phyloP scores from a whole-genome alignment of 2,113 vertebrate species.

The Phyllostomus discolor region DNA sequence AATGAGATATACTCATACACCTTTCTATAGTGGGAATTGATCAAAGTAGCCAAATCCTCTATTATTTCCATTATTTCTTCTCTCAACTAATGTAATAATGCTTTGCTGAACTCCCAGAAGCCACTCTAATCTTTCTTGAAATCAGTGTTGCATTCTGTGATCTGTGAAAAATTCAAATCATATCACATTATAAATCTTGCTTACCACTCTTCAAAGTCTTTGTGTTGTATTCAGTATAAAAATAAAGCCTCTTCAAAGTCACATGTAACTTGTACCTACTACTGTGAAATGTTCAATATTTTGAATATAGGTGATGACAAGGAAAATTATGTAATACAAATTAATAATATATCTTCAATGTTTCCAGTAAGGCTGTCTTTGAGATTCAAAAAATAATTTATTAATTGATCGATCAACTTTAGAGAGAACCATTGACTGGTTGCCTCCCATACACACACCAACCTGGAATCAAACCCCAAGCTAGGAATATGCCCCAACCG shows the following conservation, averaged over 20 bases:
- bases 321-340: background rate
- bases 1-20: background rate
- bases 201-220: background rate
- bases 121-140: background rate
- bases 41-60: background rate
- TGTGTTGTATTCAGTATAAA: background rate
- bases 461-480: too few relatives aligned
- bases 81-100: background rate
- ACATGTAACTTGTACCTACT: background rate
- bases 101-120: background rate
- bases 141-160: background rate
- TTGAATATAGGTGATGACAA: background rate
- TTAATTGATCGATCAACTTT: too few relatives aligned
- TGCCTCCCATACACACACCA: too few relatives aligned
- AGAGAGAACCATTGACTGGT: too few relatives aligned
- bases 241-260: background rate
- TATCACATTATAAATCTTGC: background rate
- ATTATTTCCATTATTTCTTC: background rate
- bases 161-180: background rate
- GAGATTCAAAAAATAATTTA: background rate
- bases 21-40: background rate
- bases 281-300: background rate
- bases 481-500: too few relatives aligned
- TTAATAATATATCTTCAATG: background rate
- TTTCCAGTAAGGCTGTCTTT: background rate